Evolutionary conservation across 1,140 invertebrate species (phyloP).

Genomic region (Ephestia elutella): DNA sequence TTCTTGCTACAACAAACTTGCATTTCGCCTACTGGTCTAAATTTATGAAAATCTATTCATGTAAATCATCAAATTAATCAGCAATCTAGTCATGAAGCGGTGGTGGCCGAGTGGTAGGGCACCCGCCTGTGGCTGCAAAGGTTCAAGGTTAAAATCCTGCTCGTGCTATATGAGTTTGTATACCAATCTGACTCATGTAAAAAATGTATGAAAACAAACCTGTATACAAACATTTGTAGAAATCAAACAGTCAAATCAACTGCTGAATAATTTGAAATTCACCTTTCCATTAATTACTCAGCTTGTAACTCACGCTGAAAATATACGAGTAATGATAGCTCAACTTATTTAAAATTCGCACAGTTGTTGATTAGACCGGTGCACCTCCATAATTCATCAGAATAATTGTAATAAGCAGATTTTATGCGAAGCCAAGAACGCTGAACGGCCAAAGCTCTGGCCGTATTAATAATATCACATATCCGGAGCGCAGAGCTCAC

Average conservation of each 20-base stretch:
- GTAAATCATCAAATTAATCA: no score
- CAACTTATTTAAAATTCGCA: conserved; percentile 5
- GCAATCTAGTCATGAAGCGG: no score
- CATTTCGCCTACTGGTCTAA: background rate
- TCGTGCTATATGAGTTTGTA: no score
- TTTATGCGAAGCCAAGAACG: conserved; percentile 20
- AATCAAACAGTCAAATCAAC: background rate
- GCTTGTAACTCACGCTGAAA: background rate
- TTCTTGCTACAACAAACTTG: background rate
- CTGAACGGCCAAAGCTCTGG: conserved; percentile 25
- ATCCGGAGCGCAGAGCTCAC: conserved; percentile 54
- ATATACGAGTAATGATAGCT: background rate
- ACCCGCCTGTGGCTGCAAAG: no score
- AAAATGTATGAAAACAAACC: no score
- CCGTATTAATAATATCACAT: conserved; percentile 69
- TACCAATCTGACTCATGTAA: no score
- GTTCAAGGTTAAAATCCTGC: no score
- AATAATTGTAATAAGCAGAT: conserved; percentile 28
- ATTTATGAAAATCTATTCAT: no score
- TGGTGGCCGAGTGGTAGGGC: no score
- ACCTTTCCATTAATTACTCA: background rate
- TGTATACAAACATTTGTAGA: no score
- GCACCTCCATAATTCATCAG: conserved; percentile 15
- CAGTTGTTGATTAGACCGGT: conserved; percentile 7
- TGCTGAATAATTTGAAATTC: background rate